phyloP scores from a whole-genome alignment of 2,888 invertebrate genomes.

The Hecatera dysodea region DNA sequence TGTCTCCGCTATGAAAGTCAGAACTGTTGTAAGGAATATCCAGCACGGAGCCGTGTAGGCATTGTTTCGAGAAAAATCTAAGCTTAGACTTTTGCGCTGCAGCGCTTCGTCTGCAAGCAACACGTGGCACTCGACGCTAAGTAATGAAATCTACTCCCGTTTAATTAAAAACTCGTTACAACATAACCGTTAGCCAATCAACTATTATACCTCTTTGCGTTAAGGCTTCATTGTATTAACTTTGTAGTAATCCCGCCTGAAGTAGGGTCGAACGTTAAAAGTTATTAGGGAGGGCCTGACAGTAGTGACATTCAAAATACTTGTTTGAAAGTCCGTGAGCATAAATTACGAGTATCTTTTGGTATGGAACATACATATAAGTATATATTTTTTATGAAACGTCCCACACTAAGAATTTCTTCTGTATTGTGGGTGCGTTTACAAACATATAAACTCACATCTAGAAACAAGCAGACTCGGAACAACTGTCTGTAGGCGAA shows the following conservation, averaged over 20 bases:
- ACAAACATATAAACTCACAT: background rate
- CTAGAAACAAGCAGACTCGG: too few species aligned
- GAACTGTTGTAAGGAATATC: slow-evolving; percentile 89
- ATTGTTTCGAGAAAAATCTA: slow-evolving; percentile 88
- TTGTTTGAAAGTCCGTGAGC: slow-evolving; percentile 71
- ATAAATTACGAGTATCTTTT: slow-evolving; percentile 39
- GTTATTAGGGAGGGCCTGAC: slow-evolving; percentile 77
- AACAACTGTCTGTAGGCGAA: too few species aligned
- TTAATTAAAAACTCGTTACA: slow-evolving; percentile 82
- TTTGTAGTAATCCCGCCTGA: slow-evolving; percentile 76
- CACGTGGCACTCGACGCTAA: slow-evolving; percentile 83
- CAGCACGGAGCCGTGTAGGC: slow-evolving; percentile 81
- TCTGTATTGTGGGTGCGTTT: too few species aligned
- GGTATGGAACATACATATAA: too few species aligned
- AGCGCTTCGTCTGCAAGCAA: slow-evolving; percentile 78
- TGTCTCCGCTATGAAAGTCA: slow-evolving; percentile 89
- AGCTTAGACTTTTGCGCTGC: slow-evolving; percentile 81
- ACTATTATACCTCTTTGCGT: slow-evolving; percentile 71
- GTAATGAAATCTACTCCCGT: slow-evolving; percentile 84
- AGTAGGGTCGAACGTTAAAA: slow-evolving; percentile 76
- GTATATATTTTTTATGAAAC: too few species aligned
- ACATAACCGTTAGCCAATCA: slow-evolving; percentile 77
- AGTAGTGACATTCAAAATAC: slow-evolving; percentile 61
- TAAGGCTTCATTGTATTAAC: slow-evolving; percentile 61
- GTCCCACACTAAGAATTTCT: too few species aligned